Evolutionary conservation across 2,888 invertebrate genomes (phyloP).

Genomic region (Parelbella ahira): DNA sequence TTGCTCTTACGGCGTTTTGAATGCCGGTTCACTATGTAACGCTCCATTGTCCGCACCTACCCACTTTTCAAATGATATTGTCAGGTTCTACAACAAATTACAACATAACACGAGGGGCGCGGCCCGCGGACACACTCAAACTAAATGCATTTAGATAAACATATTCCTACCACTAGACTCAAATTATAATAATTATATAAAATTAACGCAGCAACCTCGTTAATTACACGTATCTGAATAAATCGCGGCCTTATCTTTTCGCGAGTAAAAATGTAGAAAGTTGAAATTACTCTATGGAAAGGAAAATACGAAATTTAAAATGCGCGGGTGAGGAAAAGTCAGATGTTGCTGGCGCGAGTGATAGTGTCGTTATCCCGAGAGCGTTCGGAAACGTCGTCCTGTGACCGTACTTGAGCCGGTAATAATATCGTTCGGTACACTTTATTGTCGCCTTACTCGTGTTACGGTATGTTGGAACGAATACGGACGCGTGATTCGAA

Average conservation of each 20-base stretch:
- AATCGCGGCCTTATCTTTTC: slow-evolving; percentile 29
- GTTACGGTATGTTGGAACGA: slow-evolving; percentile 77
- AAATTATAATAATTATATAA: slow-evolving; percentile 64
- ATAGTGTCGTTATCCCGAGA: too few species aligned
- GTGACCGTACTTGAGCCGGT: slow-evolving; percentile 51
- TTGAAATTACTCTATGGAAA: slow-evolving; percentile 35
- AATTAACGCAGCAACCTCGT: slow-evolving; percentile 60
- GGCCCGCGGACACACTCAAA: slow-evolving; percentile 51
- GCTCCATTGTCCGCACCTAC: slow-evolving; percentile 49
- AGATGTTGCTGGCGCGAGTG: too few species aligned
- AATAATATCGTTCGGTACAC: slow-evolving; percentile 56
- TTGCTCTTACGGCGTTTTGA: slow-evolving; percentile 55
- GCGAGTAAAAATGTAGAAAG: slow-evolving; percentile 44
- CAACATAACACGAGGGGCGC: slow-evolving; percentile 50
- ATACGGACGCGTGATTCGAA: slow-evolving; percentile 71
- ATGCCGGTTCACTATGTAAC: slow-evolving; percentile 62
- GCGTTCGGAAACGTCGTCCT: slow-evolving; percentile 52
- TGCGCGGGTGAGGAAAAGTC: slow-evolving; percentile 27
- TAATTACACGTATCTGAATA: slow-evolving; percentile 55
- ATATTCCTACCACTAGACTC: slow-evolving; percentile 41
- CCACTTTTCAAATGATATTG: slow-evolving; percentile 36
- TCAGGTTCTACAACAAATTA: slow-evolving; percentile 7
- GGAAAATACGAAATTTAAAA: slow-evolving; percentile 24
- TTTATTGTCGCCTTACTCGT: slow-evolving; percentile 68
- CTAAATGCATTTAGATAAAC: slow-evolving; percentile 52